Evolutionary conservation across 2,113 vertebrate genomes (phyloP).

Genomic region (Macquaria australasica): DNA sequence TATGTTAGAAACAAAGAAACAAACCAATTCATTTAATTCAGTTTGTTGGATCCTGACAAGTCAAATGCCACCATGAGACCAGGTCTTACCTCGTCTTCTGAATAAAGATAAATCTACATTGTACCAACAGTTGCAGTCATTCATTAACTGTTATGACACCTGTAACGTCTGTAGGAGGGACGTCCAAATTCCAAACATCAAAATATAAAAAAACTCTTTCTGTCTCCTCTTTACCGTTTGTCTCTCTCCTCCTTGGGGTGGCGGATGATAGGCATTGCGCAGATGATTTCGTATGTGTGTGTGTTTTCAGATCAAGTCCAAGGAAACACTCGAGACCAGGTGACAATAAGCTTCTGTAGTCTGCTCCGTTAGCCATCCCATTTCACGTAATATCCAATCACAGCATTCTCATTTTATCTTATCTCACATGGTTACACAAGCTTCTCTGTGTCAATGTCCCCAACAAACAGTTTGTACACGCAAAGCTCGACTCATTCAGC

Average conservation of each 20-base stretch:
- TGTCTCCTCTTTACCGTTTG: constrained; percentile 60
- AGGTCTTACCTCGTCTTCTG: background rate
- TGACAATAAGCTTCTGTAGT: constrained; percentile 22
- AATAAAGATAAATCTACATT: background rate
- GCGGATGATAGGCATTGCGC: constrained; percentile 64
- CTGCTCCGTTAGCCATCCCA: constrained; percentile 36
- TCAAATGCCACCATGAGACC: background rate
- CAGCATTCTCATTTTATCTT: constrained; percentile 64
- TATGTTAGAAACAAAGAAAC: background rate
- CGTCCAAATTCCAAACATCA: constrained; percentile 67
- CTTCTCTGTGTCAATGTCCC: constrained; percentile 56
- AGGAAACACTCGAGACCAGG: constrained; percentile 22
- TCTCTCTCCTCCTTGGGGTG: constrained; percentile 30
- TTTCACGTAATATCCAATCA: constrained; percentile 66
- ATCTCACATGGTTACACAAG: constrained; percentile 67
- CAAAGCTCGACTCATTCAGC: constrained; percentile 42
- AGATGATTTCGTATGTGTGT: background rate
- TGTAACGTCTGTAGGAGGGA: background rate
- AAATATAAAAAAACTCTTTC: background rate
- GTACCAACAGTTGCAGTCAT: constrained; percentile 18
- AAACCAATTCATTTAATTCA: background rate
- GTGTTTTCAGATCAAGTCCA: constrained; percentile 20
- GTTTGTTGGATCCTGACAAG: background rate
- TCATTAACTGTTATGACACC: constrained; percentile 47
- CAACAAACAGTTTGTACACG: constrained; percentile 19